Base-by-base conservation (phyloP, 1,140 invertebrate genomes). In the Chironomus striatipennis region DNA sequence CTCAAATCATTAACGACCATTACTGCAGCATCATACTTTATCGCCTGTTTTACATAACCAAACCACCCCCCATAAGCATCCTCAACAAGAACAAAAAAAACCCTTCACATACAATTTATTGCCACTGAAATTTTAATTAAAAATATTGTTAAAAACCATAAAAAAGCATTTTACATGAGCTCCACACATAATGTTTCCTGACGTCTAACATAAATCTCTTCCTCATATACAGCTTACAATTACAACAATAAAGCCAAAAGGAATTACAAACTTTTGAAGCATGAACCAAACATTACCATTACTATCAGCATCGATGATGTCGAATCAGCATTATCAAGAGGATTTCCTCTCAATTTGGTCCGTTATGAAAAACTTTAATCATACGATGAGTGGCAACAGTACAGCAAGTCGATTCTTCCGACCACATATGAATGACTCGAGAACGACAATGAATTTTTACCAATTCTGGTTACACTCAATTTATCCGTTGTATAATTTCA, bases 401-500 rank as follows among this genome's bases (percentile, higher is more conserved):
- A 34, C 24, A 5, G 12, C 47, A 15, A 57, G 12, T 12, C 47
- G 47, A n/a, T 57, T 57, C 47, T 57, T 57, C 4, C 47, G 47
- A 57, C 47, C 47, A n/a, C 47, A 57, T 15, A 57, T 57, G 12
- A 70, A 70, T 70, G 65, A 70, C 6, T 8, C 65, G 9, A 70
- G 65, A 70, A 57, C 10, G 9, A 57, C 47, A 57, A 70, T 70
- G 20, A 70, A 70, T 70, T 70, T 20, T 70, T 57, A 12, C n/a
- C 65, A 57, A 12, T 57, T 57, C n/a, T 57, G 47, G 47, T 15
- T 70, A 18, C 65, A 70, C 7, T 70, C 65, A 6, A 20, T 70
- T 7, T 18, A 20, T 70, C 18, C 65, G 20, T 10, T 20, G 8
- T 70, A 20, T 57, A 70, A 70, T 20, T 70, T 20, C 18, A 20